A percentile compares a stretch with the other conserved stretches of the same genome.
phyloP scores from a whole-genome alignment of 1,140 invertebrate species.

The Manduca sexta region DNA sequence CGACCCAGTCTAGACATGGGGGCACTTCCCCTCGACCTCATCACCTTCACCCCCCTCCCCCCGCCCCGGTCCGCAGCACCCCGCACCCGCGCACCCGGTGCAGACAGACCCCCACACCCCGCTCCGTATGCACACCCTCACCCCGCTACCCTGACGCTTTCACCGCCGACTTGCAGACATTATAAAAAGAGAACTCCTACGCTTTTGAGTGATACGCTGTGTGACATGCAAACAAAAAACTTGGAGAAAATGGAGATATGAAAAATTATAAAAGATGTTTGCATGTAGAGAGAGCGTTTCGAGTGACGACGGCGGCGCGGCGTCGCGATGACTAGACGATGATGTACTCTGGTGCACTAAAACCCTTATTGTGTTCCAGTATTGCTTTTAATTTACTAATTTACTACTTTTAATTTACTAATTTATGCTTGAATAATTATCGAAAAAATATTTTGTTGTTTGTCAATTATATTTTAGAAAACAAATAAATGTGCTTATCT shows the following conservation, averaged over 20 bases:
- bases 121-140: neutral
- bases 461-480: too few species aligned
- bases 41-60: slow-evolving; percentile 22
- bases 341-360: too few species aligned
- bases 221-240: slow-evolving; percentile 46
- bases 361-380: too few species aligned
- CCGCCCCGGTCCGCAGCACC: slow-evolving; percentile 33
- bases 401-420: too few species aligned
- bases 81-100: slow-evolving; percentile 21
- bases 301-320: slow-evolving; percentile 2
- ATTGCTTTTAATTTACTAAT: too few species aligned
- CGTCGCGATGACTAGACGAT: too few species aligned
- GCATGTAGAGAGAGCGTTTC: slow-evolving; percentile 14
- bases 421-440: too few species aligned
- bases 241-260: slow-evolving; percentile 27
- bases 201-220: slow-evolving; percentile 51
- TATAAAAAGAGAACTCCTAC: slow-evolving; percentile 62
- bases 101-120: slow-evolving; percentile 29
- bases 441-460: too few species aligned
- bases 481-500: too few species aligned
- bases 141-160: slow-evolving; percentile 56
- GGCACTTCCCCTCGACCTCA: slow-evolving; percentile 54
- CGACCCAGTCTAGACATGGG: slow-evolving; percentile 72
- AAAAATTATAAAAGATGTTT: slow-evolving; percentile 34
- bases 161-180: slow-evolving; percentile 68